Conservation (phyloP, 2,888 invertebrate genomes). For the Cheilosia vulpina region DNA sequence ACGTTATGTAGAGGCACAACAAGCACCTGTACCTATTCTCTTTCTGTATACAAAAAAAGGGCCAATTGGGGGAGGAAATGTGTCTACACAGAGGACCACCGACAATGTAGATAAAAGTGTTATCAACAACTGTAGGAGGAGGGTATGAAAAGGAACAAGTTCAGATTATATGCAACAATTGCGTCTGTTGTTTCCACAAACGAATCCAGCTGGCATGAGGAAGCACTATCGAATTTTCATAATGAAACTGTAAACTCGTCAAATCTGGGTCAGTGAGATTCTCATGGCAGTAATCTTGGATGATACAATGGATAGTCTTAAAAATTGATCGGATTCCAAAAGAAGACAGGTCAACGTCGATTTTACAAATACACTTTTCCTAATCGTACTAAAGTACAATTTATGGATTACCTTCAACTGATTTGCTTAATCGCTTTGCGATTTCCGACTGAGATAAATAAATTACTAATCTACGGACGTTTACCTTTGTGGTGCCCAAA, state of each 20-base stretch:
- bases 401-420: not conserved
- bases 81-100: conserved; percentile 2
- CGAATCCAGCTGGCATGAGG: not conserved
- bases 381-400: not conserved
- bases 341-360: conserved; percentile 1
- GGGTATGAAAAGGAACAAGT: not conserved
- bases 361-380: not conserved
- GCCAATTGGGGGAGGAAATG: conserved; percentile 18
- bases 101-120: conserved; percentile 11
- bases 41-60: not conserved
- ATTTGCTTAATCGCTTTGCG: not conserved
- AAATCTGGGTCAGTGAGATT: conserved; percentile 49
- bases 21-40: conserved; percentile 10
- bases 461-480: conserved; percentile 23
- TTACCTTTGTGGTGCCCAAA: conserved; percentile 49
- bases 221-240: conserved; percentile 3
- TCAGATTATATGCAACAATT: conserved; percentile 46
- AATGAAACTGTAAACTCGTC: conserved; percentile 31
- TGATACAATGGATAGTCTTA: not conserved
- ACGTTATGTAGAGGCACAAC: conserved; percentile 19
- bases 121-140: conserved; percentile 7
- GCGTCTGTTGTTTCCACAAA: not conserved
- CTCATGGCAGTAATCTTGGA: not conserved
- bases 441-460: conserved; percentile 11
- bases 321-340: conserved; percentile 22